Evolutionary conservation across 1,140 invertebrate genomes (phyloP).

Genomic region (Phocides pigmalion): DNA sequence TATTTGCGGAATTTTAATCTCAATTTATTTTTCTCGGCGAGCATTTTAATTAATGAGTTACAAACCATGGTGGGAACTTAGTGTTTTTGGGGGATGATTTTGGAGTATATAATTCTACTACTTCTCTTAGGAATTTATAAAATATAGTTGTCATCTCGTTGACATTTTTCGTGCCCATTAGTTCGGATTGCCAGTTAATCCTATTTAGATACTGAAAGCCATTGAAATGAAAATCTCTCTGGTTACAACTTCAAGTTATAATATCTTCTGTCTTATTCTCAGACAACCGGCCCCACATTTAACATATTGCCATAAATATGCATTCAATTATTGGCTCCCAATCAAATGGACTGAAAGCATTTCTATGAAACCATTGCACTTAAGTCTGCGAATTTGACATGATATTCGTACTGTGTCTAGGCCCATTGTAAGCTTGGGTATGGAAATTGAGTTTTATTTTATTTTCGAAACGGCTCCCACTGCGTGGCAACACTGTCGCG

Average conservation of each 20-base stretch:
- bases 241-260: too few species aligned
- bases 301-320: too few species aligned
- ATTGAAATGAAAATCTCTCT: too few species aligned
- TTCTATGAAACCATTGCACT: too few species aligned
- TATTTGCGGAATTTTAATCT: constrained; percentile 11
- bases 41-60: constrained; percentile 9
- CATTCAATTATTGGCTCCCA: too few species aligned
- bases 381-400: too few species aligned
- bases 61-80: constrained; percentile 19
- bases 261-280: too few species aligned
- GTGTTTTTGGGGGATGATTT: background rate
- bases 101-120: constrained; percentile 6
- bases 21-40: constrained; percentile 10
- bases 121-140: background rate
- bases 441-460: constrained; percentile 16
- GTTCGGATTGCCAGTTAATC: constrained; percentile 10
- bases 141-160: constrained; percentile 11
- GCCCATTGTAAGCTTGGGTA: background rate
- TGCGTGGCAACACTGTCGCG: constrained; percentile 3
- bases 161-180: background rate
- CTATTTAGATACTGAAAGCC: constrained; percentile 15
- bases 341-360: too few species aligned
- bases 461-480: background rate
- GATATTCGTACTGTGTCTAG: background rate
- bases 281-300: too few species aligned